These are phyloP conservation scores for Eubasilissa regina DNA, from an alignment of 1,140 invertebrate species.

Conservation along the genomic window DNA sequence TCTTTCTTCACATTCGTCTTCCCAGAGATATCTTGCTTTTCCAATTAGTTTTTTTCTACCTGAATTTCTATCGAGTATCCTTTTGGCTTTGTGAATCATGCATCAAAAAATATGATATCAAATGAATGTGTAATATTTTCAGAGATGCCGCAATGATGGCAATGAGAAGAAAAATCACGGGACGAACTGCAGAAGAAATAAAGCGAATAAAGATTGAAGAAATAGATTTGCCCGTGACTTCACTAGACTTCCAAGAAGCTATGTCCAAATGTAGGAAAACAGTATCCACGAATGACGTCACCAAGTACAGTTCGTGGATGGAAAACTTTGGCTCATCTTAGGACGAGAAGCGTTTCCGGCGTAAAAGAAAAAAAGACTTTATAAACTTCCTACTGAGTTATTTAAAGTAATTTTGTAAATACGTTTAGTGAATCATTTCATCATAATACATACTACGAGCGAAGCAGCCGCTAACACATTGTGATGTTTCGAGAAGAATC, in stretches of 20 bases:
- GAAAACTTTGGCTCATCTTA: constrained; percentile 91
- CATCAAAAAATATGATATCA: too few species aligned
- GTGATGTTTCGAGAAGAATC: too few species aligned
- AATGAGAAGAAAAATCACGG: constrained; percentile 94
- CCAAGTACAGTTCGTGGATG: constrained; percentile 98
- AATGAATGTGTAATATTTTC: constrained; percentile 45
- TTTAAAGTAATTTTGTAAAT: constrained; percentile 44
- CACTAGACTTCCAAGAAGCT: constrained; percentile 90
- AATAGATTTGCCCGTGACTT: constrained; percentile 92
- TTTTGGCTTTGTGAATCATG: too few species aligned
- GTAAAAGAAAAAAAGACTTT: constrained; percentile 54
- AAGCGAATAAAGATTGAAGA: constrained; percentile 94
- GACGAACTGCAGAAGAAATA: constrained; percentile 94
- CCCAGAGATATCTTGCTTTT: too few species aligned
- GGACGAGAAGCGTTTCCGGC: constrained; percentile 58
- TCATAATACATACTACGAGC: not conserved
- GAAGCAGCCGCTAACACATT: too few species aligned
- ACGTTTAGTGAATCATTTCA: not conserved
- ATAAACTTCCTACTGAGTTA: constrained; percentile 46
- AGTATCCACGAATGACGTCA: constrained; percentile 92
- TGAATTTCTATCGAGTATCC: too few species aligned
- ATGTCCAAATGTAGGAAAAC: constrained; percentile 94
- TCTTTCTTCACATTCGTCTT: too few species aligned
- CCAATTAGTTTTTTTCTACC: too few species aligned
- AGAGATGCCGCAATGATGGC: constrained; percentile 99